Percentiles rank a stretch among this genome's conserved stretches.
Conservation (phyloP, 2,888 invertebrate genomes). For the Chelonus formosanus region DNA sequence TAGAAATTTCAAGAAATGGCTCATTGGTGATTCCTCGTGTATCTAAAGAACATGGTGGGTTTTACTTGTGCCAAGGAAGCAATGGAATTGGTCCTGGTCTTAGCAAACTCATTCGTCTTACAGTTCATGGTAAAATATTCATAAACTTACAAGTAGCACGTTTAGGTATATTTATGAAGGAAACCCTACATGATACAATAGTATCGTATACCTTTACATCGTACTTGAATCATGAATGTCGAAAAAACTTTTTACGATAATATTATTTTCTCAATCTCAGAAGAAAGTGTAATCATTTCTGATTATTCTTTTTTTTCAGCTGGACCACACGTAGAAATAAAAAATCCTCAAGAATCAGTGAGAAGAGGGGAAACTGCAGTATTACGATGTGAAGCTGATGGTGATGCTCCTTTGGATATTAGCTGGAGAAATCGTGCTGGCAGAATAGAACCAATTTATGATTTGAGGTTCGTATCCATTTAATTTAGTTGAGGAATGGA, state of each 20-base stretch:
- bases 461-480: conserved; percentile 59
- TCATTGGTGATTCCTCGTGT: conserved; percentile 68
- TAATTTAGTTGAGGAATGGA: too few species aligned
- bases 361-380: conserved; percentile 67
- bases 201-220: not conserved
- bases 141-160: conserved; percentile 30
- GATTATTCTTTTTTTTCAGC: conserved; percentile 55
- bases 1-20: conserved; percentile 66
- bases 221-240: too few species aligned
- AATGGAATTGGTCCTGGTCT: conserved; percentile 72
- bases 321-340: conserved; percentile 67
- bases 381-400: conserved; percentile 67
- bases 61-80: conserved; percentile 71
- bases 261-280: too few species aligned
- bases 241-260: too few species aligned
- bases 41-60: conserved; percentile 68
- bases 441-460: conserved; percentile 67
- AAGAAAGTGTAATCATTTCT: not conserved
- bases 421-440: conserved; percentile 67
- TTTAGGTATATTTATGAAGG: conserved; percentile 40
- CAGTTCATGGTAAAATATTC: conserved; percentile 69
- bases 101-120: conserved; percentile 71
- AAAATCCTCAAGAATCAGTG: conserved; percentile 66
- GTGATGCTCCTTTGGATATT: conserved; percentile 68
- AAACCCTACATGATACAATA: conserved; percentile 14